Conservation (phyloP, 1,140 invertebrate genomes). For the Lepidotrigona ventralis region DNA sequence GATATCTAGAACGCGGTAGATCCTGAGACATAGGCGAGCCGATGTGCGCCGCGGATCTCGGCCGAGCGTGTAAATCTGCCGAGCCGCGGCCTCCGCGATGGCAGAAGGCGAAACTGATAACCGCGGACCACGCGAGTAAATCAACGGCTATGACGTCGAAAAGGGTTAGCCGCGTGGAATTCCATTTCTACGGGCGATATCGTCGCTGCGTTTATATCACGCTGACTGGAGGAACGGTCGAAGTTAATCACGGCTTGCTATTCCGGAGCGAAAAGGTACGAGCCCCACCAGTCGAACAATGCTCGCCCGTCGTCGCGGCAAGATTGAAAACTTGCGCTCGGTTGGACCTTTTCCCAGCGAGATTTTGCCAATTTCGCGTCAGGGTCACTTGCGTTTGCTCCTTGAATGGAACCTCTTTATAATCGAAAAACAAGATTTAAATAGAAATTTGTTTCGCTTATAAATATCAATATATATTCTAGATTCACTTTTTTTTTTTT, state of each 20-base stretch:
- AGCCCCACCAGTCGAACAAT: constrained; percentile 22
- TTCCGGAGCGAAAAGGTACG: constrained; percentile 40
- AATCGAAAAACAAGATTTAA: no score
- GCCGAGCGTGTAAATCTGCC: constrained; percentile 34
- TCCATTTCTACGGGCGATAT: constrained; percentile 59
- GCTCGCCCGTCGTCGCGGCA: background rate
- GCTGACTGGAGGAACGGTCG: constrained; percentile 19
- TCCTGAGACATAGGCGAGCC: constrained; percentile 22
- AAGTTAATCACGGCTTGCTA: constrained; percentile 38
- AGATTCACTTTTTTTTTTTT: no score
- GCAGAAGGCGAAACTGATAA: constrained; percentile 49
- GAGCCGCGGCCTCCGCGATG: constrained; percentile 30
- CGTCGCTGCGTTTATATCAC: constrained; percentile 49
- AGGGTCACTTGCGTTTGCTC: no score
- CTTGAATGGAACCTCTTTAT: no score
- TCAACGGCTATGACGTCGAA: constrained; percentile 49
- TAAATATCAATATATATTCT: no score
- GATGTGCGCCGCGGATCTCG: constrained; percentile 38
- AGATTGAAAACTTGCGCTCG: background rate
- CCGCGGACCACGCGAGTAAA: constrained; percentile 40
- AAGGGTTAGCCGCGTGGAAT: constrained; percentile 53
- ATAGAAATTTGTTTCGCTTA: no score
- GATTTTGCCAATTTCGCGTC: background rate
- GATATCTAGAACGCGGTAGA: constrained; percentile 37
- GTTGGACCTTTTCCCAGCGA: background rate